phyloP scores from a whole-genome alignment of 2,113 vertebrate species.

The Charina bottae region DNA sequence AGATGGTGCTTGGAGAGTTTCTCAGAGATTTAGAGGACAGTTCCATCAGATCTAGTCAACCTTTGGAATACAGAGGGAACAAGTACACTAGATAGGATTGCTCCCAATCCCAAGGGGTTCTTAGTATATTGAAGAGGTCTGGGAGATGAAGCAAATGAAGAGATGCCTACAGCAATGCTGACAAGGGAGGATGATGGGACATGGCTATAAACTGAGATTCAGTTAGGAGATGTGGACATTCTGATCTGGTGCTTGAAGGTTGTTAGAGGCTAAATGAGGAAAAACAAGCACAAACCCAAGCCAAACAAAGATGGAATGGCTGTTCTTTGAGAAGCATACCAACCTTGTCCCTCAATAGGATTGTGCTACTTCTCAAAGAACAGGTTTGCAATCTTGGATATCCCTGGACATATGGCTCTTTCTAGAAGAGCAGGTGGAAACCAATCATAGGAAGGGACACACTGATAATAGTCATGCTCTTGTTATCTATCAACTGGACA shows the following conservation, averaged over 20 bases:
- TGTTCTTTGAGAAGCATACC: neutral
- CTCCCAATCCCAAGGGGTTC: neutral
- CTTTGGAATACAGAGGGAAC: neutral
- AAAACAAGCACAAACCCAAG: neutral
- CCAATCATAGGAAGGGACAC: neutral
- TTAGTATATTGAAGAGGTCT: neutral
- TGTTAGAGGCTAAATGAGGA: neutral
- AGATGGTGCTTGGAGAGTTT: neutral
- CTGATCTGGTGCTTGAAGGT: neutral
- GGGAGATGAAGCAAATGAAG: neutral
- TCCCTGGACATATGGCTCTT: neutral
- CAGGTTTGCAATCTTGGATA: neutral
- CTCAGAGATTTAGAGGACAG: neutral
- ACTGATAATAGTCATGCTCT: neutral
- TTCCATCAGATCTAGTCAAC: neutral
- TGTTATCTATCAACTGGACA: neutral
- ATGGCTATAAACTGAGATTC: neutral
- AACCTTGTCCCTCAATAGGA: neutral
- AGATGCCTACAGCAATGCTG: neutral
- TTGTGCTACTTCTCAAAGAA: neutral
- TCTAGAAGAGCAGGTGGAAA: neutral
- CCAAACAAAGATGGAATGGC: neutral
- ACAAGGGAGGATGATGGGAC: neutral
- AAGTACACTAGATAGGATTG: neutral
- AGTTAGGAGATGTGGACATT: neutral